A percentile compares a stretch with the other conserved stretches of the same genome.
Conservation (phyloP, 2,888 invertebrate species). For the Deroplatys truncata region DNA sequence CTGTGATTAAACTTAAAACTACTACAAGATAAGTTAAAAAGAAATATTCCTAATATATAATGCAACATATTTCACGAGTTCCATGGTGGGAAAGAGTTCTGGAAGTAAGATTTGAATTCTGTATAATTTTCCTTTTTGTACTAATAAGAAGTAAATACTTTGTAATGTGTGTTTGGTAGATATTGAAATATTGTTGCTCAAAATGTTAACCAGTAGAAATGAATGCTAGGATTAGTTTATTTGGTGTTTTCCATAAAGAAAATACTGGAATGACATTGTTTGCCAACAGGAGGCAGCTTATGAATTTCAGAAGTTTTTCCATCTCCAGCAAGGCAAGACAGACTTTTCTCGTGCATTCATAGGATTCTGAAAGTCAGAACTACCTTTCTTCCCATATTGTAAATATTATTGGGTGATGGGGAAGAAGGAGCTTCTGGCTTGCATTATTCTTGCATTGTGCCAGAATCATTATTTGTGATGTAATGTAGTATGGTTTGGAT, state of each 20-base stretch:
- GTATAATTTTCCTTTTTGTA: neutral
- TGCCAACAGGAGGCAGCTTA: neutral
- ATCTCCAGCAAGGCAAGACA: constrained; percentile 3
- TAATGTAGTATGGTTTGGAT: neutral
- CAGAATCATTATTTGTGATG: neutral
- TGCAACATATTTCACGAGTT: constrained; percentile 6
- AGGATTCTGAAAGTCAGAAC: neutral
- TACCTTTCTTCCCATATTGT: neutral
- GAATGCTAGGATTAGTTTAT: neutral
- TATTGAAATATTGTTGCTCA: constrained; percentile 10
- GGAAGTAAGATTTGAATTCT: neutral
- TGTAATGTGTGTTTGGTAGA: constrained; percentile 1
- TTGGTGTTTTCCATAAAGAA: neutral
- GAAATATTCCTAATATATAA: constrained; percentile 9
- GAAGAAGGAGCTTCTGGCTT: neutral
- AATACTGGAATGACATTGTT: neutral
- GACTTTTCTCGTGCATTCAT: neutral
- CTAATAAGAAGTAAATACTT: neutral
- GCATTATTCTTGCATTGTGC: neutral
- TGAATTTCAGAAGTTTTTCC: neutral
- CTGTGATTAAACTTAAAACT: constrained; percentile 21
- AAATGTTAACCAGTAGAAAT: constrained; percentile 1
- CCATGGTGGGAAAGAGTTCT: neutral
- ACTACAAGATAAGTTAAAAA: neutral
- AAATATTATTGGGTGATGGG: neutral